Percentiles rank a stretch among this genome's conserved stretches.
These are phyloP conservation scores for Miopithecus talapoin DNA, from an alignment of 2,797 vertebrate species.

Conservation along the genomic window DNA sequence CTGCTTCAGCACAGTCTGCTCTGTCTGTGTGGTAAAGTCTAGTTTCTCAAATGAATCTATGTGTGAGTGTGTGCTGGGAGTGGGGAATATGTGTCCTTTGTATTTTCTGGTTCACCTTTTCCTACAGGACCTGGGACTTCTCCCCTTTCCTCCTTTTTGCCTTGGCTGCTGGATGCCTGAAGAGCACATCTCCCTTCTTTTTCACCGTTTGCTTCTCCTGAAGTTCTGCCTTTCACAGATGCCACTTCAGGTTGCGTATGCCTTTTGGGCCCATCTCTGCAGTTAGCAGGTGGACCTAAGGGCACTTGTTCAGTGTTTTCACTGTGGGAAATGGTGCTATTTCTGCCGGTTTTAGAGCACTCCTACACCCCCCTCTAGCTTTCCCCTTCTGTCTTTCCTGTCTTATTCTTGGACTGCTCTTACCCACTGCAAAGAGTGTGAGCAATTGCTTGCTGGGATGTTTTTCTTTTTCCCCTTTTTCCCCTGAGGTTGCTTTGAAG, in stretches of 20 bases:
- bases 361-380: fast-evolving
- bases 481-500: fast-evolving
- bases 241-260: fast-evolving
- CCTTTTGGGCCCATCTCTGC: not conserved
- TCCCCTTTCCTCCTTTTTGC: fast-evolving
- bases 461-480: fast-evolving
- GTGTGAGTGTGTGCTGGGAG: not conserved
- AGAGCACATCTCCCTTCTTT: fast-evolving
- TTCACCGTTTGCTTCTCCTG: fast-evolving
- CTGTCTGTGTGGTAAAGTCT: fast-evolving
- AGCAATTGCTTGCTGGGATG: fast-evolving
- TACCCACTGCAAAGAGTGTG: fast-evolving
- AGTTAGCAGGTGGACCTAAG: fast-evolving
- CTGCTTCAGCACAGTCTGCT: no score
- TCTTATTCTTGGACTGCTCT: fast-evolving
- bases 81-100: fast-evolving
- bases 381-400: not conserved
- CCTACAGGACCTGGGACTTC: not conserved
- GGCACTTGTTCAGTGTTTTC: fast-evolving
- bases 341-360: not conserved
- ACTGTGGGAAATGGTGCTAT: fast-evolving
- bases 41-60: fast-evolving
- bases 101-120: no score
- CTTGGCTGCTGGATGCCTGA: fast-evolving
- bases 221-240: fast-evolving